Percentiles rank a stretch among this genome's conserved stretches.
Evolutionary conservation across 2,113 vertebrate genomes (phyloP).

Genomic region (Oceanites oceanicus): DNA sequence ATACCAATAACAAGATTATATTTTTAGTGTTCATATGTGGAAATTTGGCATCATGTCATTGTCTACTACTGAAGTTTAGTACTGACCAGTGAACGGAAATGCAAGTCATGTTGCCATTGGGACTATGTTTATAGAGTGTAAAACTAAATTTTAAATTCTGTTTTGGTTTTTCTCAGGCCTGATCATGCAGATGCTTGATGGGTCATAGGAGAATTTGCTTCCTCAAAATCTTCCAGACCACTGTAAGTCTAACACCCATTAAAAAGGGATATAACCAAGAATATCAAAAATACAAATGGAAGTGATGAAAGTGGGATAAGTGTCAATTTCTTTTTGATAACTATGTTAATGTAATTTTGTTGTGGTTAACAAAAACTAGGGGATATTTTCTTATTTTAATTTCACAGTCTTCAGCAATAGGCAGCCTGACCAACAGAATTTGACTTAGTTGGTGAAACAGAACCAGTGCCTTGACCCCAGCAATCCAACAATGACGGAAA

Average conservation of each 20-base stretch:
- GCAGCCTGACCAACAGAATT: not conserved
- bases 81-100: not conserved
- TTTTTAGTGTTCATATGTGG: not conserved
- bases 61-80: not conserved
- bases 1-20: not conserved
- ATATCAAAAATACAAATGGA: not conserved
- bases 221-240: not conserved
- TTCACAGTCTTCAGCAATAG: not conserved
- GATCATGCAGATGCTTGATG: not conserved
- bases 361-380: not conserved
- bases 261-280: not conserved
- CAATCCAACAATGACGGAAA: not conserved
- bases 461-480: not conserved
- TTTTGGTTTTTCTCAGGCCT: not conserved
- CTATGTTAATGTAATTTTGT: not conserved
- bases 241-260: not conserved
- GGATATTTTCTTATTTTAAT: not conserved
- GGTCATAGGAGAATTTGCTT: not conserved
- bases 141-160: not conserved
- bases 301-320: not conserved
- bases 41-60: not conserved
- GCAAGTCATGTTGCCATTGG: not conserved
- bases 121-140: not conserved
- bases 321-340: not conserved
- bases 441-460: not conserved